Conservation (phyloP, 2,888 invertebrate genomes). For the Meiosimyza decipiens region DNA sequence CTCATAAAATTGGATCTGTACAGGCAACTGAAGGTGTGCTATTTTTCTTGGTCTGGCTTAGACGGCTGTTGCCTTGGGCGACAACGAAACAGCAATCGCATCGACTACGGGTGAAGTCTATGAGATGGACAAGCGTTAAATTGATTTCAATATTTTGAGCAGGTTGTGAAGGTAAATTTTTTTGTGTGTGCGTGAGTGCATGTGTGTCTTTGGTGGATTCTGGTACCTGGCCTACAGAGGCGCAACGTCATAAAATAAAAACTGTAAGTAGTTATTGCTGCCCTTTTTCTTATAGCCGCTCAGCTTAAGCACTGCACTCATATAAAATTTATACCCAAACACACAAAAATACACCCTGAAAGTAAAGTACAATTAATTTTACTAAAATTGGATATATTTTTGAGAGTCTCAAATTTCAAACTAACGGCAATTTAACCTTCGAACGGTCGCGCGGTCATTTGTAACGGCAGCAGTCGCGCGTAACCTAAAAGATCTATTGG, state of each 20-base stretch:
- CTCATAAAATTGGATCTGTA: slow-evolving; percentile 9
- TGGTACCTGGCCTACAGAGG: slow-evolving; percentile 41
- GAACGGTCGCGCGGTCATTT: no score
- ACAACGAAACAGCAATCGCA: background rate
- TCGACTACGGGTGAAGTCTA: slow-evolving; percentile 14
- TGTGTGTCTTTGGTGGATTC: background rate
- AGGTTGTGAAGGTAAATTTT: slow-evolving; percentile 15
- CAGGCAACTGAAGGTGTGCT: background rate
- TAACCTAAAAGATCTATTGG: no score
- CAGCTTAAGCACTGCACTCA: slow-evolving; percentile 15
- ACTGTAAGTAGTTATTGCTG: slow-evolving; percentile 39
- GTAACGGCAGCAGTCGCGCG: no score
- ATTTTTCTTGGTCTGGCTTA: no score
- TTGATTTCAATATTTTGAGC: slow-evolving; percentile 57
- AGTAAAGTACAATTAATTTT: background rate
- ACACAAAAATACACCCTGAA: slow-evolving; percentile 20
- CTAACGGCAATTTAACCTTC: no score
- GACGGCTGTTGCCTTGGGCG: background rate
- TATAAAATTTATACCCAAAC: slow-evolving; percentile 11
- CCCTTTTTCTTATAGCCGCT: background rate
- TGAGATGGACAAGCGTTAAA: slow-evolving; percentile 62
- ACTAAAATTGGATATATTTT: no score
- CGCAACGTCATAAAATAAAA: slow-evolving; percentile 45
- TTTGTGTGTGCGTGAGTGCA: slow-evolving; percentile 13
- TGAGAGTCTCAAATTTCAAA: no score